Conservation (phyloP, 2,888 invertebrate species). For the Chalcis sispes region DNA sequence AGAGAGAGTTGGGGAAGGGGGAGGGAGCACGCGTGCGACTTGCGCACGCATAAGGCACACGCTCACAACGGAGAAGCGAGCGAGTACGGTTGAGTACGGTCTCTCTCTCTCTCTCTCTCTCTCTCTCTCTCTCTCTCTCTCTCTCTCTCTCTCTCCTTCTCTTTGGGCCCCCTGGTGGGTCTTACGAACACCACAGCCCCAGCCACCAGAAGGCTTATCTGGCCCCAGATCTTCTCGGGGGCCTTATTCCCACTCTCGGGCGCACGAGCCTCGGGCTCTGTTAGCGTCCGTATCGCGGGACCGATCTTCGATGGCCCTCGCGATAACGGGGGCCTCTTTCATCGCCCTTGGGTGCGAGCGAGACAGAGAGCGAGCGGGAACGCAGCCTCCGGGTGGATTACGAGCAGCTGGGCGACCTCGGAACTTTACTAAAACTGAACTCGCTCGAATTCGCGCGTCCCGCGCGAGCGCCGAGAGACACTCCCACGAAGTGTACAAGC, state of each 20-base stretch:
- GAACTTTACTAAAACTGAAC: constrained; percentile 64
- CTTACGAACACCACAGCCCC: constrained; percentile 72
- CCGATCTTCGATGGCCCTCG: constrained; percentile 72
- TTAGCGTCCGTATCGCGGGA: constrained; percentile 69
- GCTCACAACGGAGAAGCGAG: constrained; percentile 33
- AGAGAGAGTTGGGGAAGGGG: constrained; percentile 8
- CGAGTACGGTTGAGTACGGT: constrained; percentile 1
- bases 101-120: neutral
- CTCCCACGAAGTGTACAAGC: constrained; percentile 60
- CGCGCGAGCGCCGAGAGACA: constrained; percentile 62
- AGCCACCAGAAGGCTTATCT: constrained; percentile 66
- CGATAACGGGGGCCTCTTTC: constrained; percentile 69
- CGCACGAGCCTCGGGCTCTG: constrained; percentile 70
- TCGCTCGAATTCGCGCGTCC: constrained; percentile 68
- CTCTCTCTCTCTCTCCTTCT: constrained; percentile 50
- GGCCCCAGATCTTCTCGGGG: constrained; percentile 66
- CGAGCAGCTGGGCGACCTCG: constrained; percentile 71
- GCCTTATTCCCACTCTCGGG: neutral
- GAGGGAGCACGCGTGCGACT: constrained; percentile 10
- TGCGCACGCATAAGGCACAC: constrained; percentile 25
- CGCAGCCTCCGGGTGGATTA: constrained; percentile 66
- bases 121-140: too few relatives aligned
- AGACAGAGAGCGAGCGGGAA: constrained; percentile 29
- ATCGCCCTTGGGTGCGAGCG: constrained; percentile 59
- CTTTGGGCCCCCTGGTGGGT: constrained; percentile 71